These are phyloP conservation scores for Apantesis nais DNA, from an alignment of 2,888 invertebrate genomes.

Conservation along the genomic window DNA sequence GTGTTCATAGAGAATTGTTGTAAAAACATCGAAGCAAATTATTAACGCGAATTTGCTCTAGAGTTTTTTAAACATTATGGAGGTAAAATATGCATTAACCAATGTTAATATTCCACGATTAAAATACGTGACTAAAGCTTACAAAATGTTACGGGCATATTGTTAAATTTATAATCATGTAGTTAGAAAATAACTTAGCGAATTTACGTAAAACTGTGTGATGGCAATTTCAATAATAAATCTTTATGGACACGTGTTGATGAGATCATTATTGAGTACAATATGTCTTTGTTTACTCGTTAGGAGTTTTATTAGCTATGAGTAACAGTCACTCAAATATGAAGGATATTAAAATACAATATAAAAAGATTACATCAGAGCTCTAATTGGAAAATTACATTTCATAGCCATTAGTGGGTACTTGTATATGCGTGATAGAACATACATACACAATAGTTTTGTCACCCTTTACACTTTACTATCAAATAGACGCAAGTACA, in stretches of 20 bases:
- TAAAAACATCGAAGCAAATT: slow-evolving; percentile 44
- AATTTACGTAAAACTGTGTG: not conserved
- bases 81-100: slow-evolving; percentile 41
- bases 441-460: not conserved
- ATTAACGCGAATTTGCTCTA: slow-evolving; percentile 30
- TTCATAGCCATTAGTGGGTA: not conserved
- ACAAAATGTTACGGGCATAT: slow-evolving; percentile 37
- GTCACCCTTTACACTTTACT: not conserved
- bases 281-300: not conserved
- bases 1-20: slow-evolving; percentile 36
- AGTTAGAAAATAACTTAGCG: slow-evolving; percentile 13
- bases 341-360: not conserved
- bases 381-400: not conserved
- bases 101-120: slow-evolving; percentile 42
- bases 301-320: not conserved
- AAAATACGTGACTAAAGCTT: slow-evolving; percentile 44
- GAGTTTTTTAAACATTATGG: slow-evolving; percentile 30
- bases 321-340: not conserved
- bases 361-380: not conserved
- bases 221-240: slow-evolving; percentile 6
- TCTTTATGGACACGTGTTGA: not conserved
- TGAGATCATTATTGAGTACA: slow-evolving; percentile 12
- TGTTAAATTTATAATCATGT: slow-evolving; percentile 27
- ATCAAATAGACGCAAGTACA: not conserved
- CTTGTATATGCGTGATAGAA: not conserved